Percentiles rank a stretch among this genome's conserved stretches.
phyloP scores from a whole-genome alignment of 2,888 invertebrate genomes.

The Leptopterna dolabrata region DNA sequence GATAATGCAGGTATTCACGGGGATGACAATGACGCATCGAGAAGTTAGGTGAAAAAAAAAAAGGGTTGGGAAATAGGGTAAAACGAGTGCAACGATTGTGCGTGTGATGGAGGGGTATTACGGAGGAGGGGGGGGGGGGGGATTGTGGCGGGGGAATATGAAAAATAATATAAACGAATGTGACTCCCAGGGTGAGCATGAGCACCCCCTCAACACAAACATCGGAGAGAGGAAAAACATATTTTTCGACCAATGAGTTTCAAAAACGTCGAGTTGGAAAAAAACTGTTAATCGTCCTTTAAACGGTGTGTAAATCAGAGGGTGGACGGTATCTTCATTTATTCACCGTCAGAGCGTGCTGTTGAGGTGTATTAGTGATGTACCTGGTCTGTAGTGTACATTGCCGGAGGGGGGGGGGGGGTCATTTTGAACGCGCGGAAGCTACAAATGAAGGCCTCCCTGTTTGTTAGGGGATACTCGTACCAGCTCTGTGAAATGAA shows the following conservation, averaged over 20 bases:
- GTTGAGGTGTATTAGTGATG: background rate
- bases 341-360: conserved; percentile 9
- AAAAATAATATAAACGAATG: conserved; percentile 43
- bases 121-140: background rate
- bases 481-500: background rate
- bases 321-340: conserved; percentile 30
- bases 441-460: background rate
- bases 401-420: background rate
- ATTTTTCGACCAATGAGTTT: conserved; percentile 17
- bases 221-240: conserved; percentile 4
- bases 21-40: conserved; percentile 18
- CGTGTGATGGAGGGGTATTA: background rate
- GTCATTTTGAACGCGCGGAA: background rate
- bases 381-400: background rate
- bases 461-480: background rate
- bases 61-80: background rate
- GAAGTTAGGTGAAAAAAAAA: background rate
- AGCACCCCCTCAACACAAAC: background rate
- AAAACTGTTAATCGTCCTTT: conserved; percentile 5
- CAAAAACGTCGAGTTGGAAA: background rate
- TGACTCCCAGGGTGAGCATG: background rate
- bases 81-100: background rate
- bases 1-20: background rate
- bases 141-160: background rate
- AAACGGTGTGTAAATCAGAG: conserved; percentile 44